Evolutionary conservation across 2,797 vertebrate genomes (phyloP).

Genomic region (Danio tinwini): DNA sequence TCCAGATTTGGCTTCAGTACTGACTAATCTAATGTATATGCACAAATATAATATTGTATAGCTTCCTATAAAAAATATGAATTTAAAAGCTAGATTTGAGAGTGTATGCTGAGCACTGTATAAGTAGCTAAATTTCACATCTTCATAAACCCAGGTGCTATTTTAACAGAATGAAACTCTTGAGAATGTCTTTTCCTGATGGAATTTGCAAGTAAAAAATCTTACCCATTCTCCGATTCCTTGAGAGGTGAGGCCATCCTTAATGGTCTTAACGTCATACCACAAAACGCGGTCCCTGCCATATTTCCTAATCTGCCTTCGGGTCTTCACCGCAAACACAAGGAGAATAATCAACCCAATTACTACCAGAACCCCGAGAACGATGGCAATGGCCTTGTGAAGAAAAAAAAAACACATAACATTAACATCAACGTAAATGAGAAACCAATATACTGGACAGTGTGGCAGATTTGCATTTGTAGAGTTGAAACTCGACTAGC

Average conservation of each 20-base stretch:
- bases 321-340: conserved; percentile 87
- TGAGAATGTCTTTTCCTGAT: neutral
- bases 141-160: neutral
- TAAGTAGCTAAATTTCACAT: neutral
- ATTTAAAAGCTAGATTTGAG: no score
- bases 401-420: conserved; percentile 26
- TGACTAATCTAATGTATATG: no score
- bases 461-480: neutral
- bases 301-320: conserved; percentile 79
- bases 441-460: neutral
- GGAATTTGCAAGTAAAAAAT: conserved; percentile 14
- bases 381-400: conserved; percentile 90
- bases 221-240: conserved; percentile 91
- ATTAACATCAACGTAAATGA: neutral
- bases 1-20: no score
- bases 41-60: no score
- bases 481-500: neutral
- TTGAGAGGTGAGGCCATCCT: conserved; percentile 67
- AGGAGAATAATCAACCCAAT: conserved; percentile 87
- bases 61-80: no score
- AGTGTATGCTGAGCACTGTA: no score
- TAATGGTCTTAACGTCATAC: conserved; percentile 81
- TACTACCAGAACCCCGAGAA: conserved; percentile 85
- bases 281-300: conserved; percentile 84
- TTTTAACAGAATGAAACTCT: neutral